Conservation (phyloP, 1,140 invertebrate genomes). For the Oreohelix idahoensis region DNA sequence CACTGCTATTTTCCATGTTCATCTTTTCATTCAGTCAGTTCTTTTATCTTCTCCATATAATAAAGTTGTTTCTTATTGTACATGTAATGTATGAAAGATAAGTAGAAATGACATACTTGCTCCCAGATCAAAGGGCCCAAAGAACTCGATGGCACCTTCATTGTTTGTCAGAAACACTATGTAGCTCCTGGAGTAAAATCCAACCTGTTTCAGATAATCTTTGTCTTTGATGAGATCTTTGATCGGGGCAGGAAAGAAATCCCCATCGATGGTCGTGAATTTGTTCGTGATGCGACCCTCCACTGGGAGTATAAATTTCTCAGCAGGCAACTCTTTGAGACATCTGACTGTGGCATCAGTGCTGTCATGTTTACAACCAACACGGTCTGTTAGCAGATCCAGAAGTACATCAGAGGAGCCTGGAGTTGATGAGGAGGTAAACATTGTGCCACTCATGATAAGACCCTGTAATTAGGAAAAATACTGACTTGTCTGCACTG, state of each 20-base stretch:
- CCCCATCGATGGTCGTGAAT: constrained; percentile 22
- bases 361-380: background rate
- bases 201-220: background rate
- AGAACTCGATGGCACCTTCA: background rate
- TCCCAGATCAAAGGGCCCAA: constrained; percentile 11
- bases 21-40: too few species aligned
- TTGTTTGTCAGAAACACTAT: constrained; percentile 7
- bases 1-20: too few species aligned
- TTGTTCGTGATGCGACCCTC: constrained; percentile 22
- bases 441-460: constrained; percentile 29
- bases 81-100: too few species aligned
- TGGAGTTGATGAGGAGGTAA: constrained; percentile 13
- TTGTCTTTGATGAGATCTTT: background rate
- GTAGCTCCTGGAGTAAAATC: background rate
- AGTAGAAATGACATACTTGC: background rate
- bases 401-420: constrained; percentile 16
- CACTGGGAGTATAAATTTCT: background rate
- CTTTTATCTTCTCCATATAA: too few species aligned
- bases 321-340: background rate
- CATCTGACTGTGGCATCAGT: background rate
- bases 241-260: constrained; percentile 11
- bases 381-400: background rate
- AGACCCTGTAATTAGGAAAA: constrained; percentile 11
- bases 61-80: too few species aligned
- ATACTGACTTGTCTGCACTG: too few species aligned